phyloP scores from a whole-genome alignment of 2,888 invertebrate genomes.

The Catocala sponsa region DNA sequence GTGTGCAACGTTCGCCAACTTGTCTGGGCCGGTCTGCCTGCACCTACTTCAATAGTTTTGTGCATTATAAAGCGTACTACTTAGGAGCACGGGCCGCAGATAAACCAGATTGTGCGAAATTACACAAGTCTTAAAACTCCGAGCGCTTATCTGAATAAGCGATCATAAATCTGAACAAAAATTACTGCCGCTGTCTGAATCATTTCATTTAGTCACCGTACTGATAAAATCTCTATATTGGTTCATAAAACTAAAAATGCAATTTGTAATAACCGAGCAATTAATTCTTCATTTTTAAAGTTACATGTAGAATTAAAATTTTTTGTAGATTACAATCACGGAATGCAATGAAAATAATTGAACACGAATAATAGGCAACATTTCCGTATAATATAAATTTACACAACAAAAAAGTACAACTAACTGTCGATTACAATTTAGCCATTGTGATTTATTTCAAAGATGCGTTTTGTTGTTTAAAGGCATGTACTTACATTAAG shows the following conservation, averaged over 20 bases:
- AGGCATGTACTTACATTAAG: too few species aligned
- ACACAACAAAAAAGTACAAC: too few species aligned
- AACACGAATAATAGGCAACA: not conserved
- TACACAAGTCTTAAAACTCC: constrained; percentile 19
- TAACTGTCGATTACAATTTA: too few species aligned
- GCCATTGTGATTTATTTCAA: too few species aligned
- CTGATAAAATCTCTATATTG: not conserved
- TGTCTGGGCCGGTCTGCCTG: constrained; percentile 43
- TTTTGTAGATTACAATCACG: not conserved
- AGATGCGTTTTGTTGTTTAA: too few species aligned
- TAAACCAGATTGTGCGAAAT: constrained; percentile 29
- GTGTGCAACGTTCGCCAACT: constrained; percentile 57
- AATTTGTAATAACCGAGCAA: not conserved
- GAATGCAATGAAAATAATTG: constrained; percentile 5
- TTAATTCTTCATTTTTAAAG: not conserved
- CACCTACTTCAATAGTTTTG: constrained; percentile 46
- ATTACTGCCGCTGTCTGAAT: not conserved
- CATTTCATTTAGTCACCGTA: not conserved
- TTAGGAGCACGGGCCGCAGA: constrained; percentile 15
- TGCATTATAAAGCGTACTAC: constrained; percentile 41
- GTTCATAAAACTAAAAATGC: constrained; percentile 5
- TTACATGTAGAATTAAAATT: not conserved
- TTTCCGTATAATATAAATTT: too few species aligned
- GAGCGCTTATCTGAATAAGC: constrained; percentile 9
- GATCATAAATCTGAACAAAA: not conserved